Evolutionary conservation across 2,888 invertebrate species (phyloP).

Genomic region (Zonitis immaculata): DNA sequence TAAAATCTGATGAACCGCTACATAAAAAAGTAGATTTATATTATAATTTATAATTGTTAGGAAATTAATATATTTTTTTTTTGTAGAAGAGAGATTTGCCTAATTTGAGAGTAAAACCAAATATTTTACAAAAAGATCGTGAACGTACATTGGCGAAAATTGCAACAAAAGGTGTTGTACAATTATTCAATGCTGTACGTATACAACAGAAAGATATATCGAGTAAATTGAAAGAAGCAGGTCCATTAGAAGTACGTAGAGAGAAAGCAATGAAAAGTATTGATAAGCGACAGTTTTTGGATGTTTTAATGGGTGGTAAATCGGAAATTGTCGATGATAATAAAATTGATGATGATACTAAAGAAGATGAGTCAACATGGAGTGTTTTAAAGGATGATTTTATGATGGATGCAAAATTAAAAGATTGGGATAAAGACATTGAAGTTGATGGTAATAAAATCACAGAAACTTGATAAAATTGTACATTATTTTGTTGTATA

Average conservation of each 20-base stretch:
- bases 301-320: slow-evolving; percentile 70
- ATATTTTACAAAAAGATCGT: slow-evolving; percentile 67
- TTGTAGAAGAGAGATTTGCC: slow-evolving; percentile 60
- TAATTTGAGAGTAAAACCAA: slow-evolving; percentile 69
- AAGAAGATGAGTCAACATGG: slow-evolving; percentile 52
- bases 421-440: slow-evolving; percentile 85
- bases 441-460: slow-evolving; percentile 40
- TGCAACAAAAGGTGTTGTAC: slow-evolving; percentile 89
- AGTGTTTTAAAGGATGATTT: slow-evolving; percentile 75
- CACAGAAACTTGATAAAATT: not conserved
- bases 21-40: slow-evolving; percentile 38
- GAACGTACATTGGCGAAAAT: slow-evolving; percentile 76
- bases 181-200: slow-evolving; percentile 86
- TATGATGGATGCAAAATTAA: slow-evolving; percentile 83
- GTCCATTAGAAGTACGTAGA: slow-evolving; percentile 71
- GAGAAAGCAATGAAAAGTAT: slow-evolving; percentile 73
- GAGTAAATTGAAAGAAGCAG: slow-evolving; percentile 63
- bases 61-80: slow-evolving; percentile 9
- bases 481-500: not conserved
- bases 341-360: slow-evolving; percentile 28
- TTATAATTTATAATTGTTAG: slow-evolving; percentile 4
- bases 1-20: slow-evolving; percentile 38
- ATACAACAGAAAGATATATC: slow-evolving; percentile 77
- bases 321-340: slow-evolving; percentile 49
- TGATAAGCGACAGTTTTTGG: slow-evolving; percentile 70